Conservation (phyloP, 2,797 vertebrate species). For the Gymnothorax javanicus region DNA sequence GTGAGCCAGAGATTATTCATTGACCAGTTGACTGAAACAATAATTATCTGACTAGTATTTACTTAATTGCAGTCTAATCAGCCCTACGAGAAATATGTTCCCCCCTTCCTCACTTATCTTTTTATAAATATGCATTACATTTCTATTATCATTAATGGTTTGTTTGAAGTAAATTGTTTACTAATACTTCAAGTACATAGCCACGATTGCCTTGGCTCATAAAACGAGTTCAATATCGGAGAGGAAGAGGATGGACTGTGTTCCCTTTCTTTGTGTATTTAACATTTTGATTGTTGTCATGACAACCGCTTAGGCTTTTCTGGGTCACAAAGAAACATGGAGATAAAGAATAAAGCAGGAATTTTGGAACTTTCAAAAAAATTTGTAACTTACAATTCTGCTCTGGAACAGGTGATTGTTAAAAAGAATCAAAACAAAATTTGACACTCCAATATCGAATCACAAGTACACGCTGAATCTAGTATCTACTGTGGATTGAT, state of each 20-base stretch:
- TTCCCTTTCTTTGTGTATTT: not conserved
- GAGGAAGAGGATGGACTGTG: not conserved
- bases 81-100: not conserved
- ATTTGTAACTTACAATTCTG: not conserved
- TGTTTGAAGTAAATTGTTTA: not conserved
- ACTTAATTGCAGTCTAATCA: not conserved
- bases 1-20: not conserved
- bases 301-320: not conserved
- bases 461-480: not conserved
- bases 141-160: not conserved
- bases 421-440: not conserved
- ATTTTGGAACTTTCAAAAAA: not conserved
- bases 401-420: not conserved
- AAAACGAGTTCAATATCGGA: not conserved
- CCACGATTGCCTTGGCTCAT: not conserved
- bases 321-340: not conserved
- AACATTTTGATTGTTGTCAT: conserved; percentile 8
- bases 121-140: not conserved
- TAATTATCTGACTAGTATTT: not conserved
- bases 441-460: not conserved
- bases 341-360: not conserved
- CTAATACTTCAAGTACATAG: not conserved
- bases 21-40: not conserved
- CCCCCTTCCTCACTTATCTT: not conserved
- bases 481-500: not conserved